Evolutionary conservation across 2,888 invertebrate genomes (phyloP).

Genomic region (Macroteleia sp.): DNA sequence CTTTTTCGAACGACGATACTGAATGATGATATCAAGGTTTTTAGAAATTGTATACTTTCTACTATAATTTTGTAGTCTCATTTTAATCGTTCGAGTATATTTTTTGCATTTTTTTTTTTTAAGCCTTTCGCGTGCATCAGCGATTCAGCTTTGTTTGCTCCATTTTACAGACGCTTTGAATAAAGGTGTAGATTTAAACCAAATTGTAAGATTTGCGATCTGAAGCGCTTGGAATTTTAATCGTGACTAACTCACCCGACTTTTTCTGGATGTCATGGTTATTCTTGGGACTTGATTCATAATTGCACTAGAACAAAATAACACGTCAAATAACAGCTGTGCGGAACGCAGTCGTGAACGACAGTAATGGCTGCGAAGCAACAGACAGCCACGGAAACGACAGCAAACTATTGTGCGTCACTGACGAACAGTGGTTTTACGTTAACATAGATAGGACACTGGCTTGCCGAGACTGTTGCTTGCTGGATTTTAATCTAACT

Average conservation of each 20-base stretch:
- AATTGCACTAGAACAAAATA: conserved; percentile 41
- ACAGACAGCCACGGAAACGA: conserved; percentile 36
- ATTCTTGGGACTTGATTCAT: conserved; percentile 23
- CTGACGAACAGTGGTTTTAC: conserved; percentile 15
- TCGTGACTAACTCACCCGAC: conserved; percentile 20
- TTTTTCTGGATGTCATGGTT: conserved; percentile 24
- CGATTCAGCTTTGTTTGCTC: neutral
- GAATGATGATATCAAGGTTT: too few species aligned
- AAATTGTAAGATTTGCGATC: too few species aligned
- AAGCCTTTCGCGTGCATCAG: too few species aligned
- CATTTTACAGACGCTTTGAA: conserved; percentile 13
- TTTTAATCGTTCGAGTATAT: neutral
- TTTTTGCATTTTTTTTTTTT: too few species aligned
- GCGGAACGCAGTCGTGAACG: conserved; percentile 30
- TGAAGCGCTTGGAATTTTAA: neutral
- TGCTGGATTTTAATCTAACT: too few species aligned
- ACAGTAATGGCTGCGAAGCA: conserved; percentile 51
- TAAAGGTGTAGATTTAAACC: neutral
- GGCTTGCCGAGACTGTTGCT: too few species aligned
- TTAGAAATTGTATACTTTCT: too few species aligned
- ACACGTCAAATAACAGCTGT: conserved; percentile 44
- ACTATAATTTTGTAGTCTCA: too few species aligned
- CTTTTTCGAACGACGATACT: too few species aligned
- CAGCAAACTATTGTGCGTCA: conserved; percentile 15
- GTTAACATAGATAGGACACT: conserved; percentile 25